Evolutionary conservation across 2,888 invertebrate species (phyloP), one percentile per base, ranked within the genome.

Genomic region (Eilema sororculum): DNA sequence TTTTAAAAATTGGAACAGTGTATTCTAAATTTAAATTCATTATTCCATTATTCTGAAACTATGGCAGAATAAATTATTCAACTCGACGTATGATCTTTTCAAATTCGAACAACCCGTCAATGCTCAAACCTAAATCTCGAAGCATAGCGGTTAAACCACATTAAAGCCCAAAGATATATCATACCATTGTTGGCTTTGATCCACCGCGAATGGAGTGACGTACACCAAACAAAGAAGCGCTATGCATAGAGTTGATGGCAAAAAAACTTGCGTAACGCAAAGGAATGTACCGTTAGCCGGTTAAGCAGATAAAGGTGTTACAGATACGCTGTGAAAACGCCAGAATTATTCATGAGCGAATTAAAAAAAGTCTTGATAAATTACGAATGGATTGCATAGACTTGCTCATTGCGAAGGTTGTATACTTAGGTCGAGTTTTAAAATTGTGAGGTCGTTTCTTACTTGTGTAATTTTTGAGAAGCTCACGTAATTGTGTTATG

Each of bases 221-320:
- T 56, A 65, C 58, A 24, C 65, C 81, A 79, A 80, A 87, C 86
- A 89, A 89, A 81, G 83, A 80, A 71, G 71, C 77, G 76, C 78
- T 85, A 79, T 83, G 80, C 83, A 81, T 83, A 87, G 81, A 85
- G 81, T 84, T 84, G 84, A 88, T 86, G 83, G 89, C 87, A 89
- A 88, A 90, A 90, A 69, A 83, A 60, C 84, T 90, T 91, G 87
- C 90, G 88, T 88, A 91, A 91, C 81, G 75, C 67, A 69, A 79
- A 78, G 78, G 82, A 76, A 78, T 71, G 73, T 73, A 81, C 90
- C 89, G 90, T 88, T 89, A 87, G 74, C 68, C 73, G 73, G 78
- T 62, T 41, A 24, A 62, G 33, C 24, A 20, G 25, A 52, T 71
- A 59, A 72, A 68, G 72, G 65, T 59, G 68, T 68, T 72, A 56